These are phyloP conservation scores for Philhelius pedissequus DNA, from an alignment of 2,888 invertebrate species.

Conservation along the genomic window DNA sequence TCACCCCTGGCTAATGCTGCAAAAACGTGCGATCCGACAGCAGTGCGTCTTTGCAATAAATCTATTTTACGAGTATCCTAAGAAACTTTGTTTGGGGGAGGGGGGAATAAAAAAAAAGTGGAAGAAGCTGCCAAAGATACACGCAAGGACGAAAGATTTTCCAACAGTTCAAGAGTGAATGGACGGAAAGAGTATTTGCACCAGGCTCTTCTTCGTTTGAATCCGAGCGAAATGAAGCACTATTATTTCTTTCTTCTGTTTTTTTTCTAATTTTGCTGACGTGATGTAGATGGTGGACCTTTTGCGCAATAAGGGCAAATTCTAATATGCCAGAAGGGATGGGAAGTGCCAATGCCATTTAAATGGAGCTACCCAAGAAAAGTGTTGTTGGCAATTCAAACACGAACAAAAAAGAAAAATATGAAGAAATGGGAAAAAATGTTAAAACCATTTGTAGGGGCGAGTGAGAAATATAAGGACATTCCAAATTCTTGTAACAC, in stretches of 20 bases:
- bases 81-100: conserved; percentile 27
- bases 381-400: conserved; percentile 21
- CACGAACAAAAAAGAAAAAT: conserved; percentile 22
- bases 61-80: conserved; percentile 77
- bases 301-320: conserved; percentile 58
- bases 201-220: conserved; percentile 11
- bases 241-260: not conserved
- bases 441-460: not conserved
- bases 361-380: conserved; percentile 37
- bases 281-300: conserved; percentile 31
- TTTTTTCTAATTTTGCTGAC: not conserved
- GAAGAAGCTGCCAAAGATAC: conserved; percentile 46
- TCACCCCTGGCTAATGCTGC: not conserved
- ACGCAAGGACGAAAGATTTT: conserved; percentile 26
- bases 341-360: conserved; percentile 46
- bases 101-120: not conserved
- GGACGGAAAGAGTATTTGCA: not conserved
- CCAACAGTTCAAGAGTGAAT: conserved; percentile 29
- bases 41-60: conserved; percentile 78
- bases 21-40: conserved; percentile 74
- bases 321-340: conserved; percentile 48
- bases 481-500: conserved; percentile 36
- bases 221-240: conserved; percentile 49
- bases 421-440: conserved; percentile 38
- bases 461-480: not conserved